phyloP scores from a whole-genome alignment of 1,140 invertebrate species.

The Nylanderia fulva region DNA sequence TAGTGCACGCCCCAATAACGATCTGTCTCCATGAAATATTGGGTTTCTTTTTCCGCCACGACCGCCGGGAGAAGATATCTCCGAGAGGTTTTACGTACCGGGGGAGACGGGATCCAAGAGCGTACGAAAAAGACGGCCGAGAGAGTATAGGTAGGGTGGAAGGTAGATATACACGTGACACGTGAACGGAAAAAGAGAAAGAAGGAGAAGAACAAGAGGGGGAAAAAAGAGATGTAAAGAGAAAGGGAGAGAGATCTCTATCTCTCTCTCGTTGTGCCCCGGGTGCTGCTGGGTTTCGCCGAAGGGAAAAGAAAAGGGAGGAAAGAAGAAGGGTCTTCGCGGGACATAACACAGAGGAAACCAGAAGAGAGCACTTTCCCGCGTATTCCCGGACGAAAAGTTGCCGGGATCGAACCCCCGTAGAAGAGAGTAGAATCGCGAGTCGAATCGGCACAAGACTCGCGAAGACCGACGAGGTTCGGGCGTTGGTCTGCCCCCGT shows the following conservation, averaged over 20 bases:
- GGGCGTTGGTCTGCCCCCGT: slow-evolving; percentile 81
- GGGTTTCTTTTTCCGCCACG: slow-evolving; percentile 64
- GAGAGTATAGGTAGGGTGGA: slow-evolving; percentile 40
- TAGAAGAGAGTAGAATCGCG: background rate
- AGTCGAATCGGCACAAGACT: slow-evolving; percentile 41
- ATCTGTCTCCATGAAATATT: slow-evolving; percentile 78
- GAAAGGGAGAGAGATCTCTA: too few relatives aligned
- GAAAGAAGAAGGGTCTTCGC: background rate
- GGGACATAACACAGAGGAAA: slow-evolving; percentile 5
- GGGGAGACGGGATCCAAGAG: slow-evolving; percentile 11
- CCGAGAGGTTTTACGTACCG: slow-evolving; percentile 44
- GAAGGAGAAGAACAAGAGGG: background rate
- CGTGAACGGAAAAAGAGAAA: slow-evolving; percentile 15
- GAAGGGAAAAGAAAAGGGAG: slow-evolving; percentile 8
- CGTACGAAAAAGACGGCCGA: slow-evolving; percentile 3
- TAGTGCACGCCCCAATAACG: slow-evolving; percentile 80
- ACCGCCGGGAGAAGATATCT: slow-evolving; percentile 39
- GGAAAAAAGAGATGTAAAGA: background rate
- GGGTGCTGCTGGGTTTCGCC: background rate
- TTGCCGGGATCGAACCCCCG: background rate
- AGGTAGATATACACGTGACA: slow-evolving; percentile 30
- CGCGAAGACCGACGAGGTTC: slow-evolving; percentile 62
- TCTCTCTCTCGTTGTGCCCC: too few relatives aligned
- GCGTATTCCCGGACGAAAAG: slow-evolving; percentile 15
- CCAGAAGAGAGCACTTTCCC: slow-evolving; percentile 31